phyloP scores from a whole-genome alignment of 2,888 invertebrate genomes.

The Cephalotes varians region DNA sequence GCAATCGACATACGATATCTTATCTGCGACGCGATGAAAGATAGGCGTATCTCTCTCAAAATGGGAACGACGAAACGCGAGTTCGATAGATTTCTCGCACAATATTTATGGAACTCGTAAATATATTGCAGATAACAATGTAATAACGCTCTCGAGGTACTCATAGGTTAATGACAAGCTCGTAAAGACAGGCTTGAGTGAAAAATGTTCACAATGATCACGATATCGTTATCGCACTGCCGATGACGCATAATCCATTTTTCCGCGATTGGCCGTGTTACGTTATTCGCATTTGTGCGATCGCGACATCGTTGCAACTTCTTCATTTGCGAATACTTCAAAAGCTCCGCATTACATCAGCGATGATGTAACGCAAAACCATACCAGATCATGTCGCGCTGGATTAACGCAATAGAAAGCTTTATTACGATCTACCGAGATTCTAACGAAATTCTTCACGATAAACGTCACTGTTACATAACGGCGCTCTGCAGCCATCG shows the following conservation, averaged over 20 bases:
- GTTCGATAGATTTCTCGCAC: not conserved
- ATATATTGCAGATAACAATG: constrained; percentile 21
- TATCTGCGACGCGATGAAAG: not conserved
- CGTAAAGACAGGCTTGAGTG: constrained; percentile 15
- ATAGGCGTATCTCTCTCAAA: not conserved
- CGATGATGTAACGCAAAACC: constrained; percentile 25
- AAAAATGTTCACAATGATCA: not conserved
- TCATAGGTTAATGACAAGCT: constrained; percentile 20
- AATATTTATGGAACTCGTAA: constrained; percentile 30
- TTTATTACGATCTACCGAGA: constrained; percentile 28
- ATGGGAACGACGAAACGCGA: not conserved
- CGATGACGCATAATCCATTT: constrained; percentile 4
- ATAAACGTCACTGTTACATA: constrained; percentile 27
- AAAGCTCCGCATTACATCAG: constrained; percentile 17
- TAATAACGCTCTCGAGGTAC: constrained; percentile 3
- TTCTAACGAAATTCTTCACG: not conserved
- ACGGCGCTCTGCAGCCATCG: not conserved
- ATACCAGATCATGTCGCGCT: constrained; percentile 6
- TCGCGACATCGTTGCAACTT: not conserved
- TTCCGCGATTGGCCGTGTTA: not conserved
- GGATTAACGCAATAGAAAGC: constrained; percentile 4
- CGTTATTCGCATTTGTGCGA: not conserved
- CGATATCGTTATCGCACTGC: not conserved
- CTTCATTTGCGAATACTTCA: constrained; percentile 5
- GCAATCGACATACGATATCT: not conserved